Conservation (phyloP, 2,113 vertebrate species). For the Erpornis zantholeuca region DNA sequence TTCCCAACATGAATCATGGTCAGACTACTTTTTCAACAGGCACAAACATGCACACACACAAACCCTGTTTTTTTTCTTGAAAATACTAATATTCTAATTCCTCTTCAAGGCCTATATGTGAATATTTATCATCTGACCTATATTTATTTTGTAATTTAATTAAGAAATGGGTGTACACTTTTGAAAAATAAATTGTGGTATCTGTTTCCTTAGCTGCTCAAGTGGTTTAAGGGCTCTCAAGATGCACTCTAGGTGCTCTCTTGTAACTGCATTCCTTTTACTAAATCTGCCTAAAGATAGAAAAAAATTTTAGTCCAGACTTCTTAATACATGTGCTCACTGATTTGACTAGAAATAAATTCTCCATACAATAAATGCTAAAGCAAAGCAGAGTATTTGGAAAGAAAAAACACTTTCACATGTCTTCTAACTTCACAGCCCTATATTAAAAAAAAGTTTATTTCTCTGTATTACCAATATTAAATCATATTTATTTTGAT, state of each 20-base stretch:
- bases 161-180: slow-evolving; percentile 10
- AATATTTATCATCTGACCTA: background rate
- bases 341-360: slow-evolving; percentile 26
- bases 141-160: slow-evolving; percentile 28
- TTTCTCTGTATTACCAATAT: background rate
- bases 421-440: background rate
- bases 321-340: background rate
- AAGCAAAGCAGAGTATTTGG: background rate
- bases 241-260: slow-evolving; percentile 53
- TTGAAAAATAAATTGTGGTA: background rate
- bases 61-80: background rate
- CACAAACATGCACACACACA: background rate
- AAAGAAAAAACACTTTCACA: background rate
- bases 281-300: slow-evolving; percentile 33
- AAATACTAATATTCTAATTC: background rate
- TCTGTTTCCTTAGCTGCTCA: slow-evolving; percentile 25
- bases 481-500: too few species aligned
- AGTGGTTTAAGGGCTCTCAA: slow-evolving; percentile 57
- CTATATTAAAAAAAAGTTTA: background rate
- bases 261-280: slow-evolving; percentile 22
- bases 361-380: background rate
- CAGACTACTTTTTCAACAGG: background rate
- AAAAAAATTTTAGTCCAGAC: background rate
- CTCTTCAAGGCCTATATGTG: background rate
- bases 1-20: background rate